phyloP scores from a whole-genome alignment of 2,888 invertebrate genomes.

The Ectemnius cavifrons region DNA sequence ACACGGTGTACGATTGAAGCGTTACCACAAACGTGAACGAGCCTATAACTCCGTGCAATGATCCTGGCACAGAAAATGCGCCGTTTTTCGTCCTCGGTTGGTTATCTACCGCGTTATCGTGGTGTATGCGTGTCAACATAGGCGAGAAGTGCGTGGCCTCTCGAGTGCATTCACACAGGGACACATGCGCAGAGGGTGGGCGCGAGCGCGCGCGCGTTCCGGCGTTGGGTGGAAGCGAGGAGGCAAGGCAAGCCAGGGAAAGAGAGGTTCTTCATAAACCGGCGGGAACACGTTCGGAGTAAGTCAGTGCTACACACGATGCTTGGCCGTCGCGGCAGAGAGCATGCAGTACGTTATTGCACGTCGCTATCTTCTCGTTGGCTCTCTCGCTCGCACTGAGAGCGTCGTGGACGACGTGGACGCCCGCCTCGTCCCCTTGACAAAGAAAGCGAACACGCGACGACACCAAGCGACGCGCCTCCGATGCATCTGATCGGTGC shows the following conservation, averaged over 20 bases:
- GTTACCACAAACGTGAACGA: neutral
- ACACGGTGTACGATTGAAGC: neutral
- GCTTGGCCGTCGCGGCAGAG: constrained; percentile 46
- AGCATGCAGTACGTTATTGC: constrained; percentile 36
- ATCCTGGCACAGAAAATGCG: neutral
- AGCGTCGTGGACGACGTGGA: constrained; percentile 8
- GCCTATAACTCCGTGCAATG: neutral
- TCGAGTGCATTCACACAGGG: constrained; percentile 49
- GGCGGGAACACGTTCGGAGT: constrained; percentile 56
- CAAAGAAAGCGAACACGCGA: neutral
- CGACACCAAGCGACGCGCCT: constrained; percentile 4
- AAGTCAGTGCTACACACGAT: constrained; percentile 56
- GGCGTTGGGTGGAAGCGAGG: too few species aligned
- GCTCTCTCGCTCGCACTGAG: constrained; percentile 22
- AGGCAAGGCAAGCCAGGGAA: neutral
- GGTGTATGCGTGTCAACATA: constrained; percentile 51
- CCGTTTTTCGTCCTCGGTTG: neutral
- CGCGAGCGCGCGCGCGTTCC: too few species aligned
- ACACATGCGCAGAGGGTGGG: constrained; percentile 49
- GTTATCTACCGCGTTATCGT: constrained; percentile 37
- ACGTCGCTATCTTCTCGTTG: constrained; percentile 33
- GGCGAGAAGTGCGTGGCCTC: constrained; percentile 31
- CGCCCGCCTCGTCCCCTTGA: neutral
- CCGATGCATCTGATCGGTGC: constrained; percentile 34
- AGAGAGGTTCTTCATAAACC: constrained; percentile 53